Percentiles rank a stretch among this genome's conserved stretches.
Conservation (phyloP, 1,140 invertebrate species). For the Schlechtendalia chinensis region DNA sequence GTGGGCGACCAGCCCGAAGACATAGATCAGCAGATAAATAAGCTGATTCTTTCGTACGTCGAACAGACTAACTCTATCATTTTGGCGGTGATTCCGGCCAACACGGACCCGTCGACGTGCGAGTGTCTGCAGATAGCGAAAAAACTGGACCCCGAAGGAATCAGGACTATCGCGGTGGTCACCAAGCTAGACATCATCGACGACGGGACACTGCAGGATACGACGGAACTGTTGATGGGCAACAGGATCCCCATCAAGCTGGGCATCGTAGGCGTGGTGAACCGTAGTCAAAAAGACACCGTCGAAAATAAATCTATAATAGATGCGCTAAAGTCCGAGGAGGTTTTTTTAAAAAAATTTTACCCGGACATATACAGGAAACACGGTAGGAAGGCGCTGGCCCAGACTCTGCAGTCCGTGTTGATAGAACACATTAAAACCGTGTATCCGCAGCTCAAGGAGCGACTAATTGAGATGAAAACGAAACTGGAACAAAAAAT, state of each 20-base stretch:
- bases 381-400: constrained; percentile 65
- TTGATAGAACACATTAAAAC: constrained; percentile 70
- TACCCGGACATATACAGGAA: constrained; percentile 65
- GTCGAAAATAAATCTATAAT: constrained; percentile 64
- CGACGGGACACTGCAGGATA: constrained; percentile 75
- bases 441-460: constrained; percentile 67
- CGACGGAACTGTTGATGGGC: constrained; percentile 70
- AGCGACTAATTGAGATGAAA: constrained; percentile 65
- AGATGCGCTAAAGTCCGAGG: constrained; percentile 66
- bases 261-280: neutral
- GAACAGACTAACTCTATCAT: constrained; percentile 89
- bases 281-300: constrained; percentile 60
- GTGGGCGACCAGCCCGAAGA: constrained; percentile 84
- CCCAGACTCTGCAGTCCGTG: constrained; percentile 65
- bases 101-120: constrained; percentile 93
- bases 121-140: constrained; percentile 94
- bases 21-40: constrained; percentile 59
- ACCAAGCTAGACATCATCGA: constrained; percentile 82
- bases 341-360: constrained; percentile 63
- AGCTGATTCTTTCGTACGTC: constrained; percentile 93
- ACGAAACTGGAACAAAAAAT: constrained; percentile 62
- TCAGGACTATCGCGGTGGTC: constrained; percentile 69
- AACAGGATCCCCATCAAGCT: constrained; percentile 71
- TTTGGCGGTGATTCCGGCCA: constrained; percentile 91
- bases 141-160: constrained; percentile 90